phyloP scores from a whole-genome alignment of 2,888 invertebrate genomes.

The Pilophorus perplexus region DNA sequence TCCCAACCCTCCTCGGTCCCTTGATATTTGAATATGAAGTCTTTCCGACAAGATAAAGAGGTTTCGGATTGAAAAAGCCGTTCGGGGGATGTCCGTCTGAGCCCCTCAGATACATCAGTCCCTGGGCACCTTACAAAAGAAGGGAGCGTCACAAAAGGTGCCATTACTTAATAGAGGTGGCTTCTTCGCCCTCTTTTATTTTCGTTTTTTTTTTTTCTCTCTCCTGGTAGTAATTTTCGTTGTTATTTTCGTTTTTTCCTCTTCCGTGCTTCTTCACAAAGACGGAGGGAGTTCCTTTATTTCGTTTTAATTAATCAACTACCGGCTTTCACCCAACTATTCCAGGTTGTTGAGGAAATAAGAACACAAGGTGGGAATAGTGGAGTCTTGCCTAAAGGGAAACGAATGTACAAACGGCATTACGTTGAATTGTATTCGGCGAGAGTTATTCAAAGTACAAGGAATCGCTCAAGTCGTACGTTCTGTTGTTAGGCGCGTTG shows the following conservation, averaged over 20 bases:
- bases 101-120: too few species aligned
- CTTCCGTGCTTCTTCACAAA: background rate
- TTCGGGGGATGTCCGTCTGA: too few species aligned
- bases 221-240: background rate
- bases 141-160: slow-evolving; percentile 26
- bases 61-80: too few species aligned
- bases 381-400: too few species aligned
- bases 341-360: too few species aligned
- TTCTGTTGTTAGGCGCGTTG: too few species aligned
- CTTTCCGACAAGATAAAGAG: slow-evolving; percentile 5
- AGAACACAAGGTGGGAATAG: too few species aligned
- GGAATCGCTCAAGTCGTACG: too few species aligned
- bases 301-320: slow-evolving; percentile 15
- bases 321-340: background rate
- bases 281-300: slow-evolving; percentile 5
- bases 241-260: background rate
- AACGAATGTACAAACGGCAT: too few species aligned
- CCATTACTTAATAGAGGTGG: slow-evolving; percentile 29
- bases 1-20: too few species aligned
- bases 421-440: too few species aligned
- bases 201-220: background rate
- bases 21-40: slow-evolving; percentile 16
- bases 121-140: background rate
- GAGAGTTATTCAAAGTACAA: too few species aligned
- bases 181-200: slow-evolving; percentile 6